These are phyloP conservation scores for Platyscelio sp. DNA, from an alignment of 2,888 invertebrate genomes.

Conservation along the genomic window DNA sequence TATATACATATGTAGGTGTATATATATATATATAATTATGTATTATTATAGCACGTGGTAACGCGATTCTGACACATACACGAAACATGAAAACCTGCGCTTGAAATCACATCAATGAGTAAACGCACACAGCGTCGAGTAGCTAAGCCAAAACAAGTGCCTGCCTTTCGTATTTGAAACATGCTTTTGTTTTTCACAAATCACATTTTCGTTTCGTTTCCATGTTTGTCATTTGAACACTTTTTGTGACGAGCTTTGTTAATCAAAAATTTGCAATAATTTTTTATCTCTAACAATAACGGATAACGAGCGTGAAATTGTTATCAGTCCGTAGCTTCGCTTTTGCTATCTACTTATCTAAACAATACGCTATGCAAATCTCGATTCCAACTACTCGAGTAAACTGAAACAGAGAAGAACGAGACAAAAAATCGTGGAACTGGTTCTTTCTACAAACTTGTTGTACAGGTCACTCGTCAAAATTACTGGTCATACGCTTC, in stretches of 20 bases:
- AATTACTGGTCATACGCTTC: constrained; percentile 47
- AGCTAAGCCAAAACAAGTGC: constrained; percentile 67
- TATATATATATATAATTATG: constrained; percentile 77
- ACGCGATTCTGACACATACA: constrained; percentile 83
- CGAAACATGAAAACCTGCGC: constrained; percentile 82
- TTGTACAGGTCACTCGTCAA: constrained; percentile 50
- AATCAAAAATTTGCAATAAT: constrained; percentile 8
- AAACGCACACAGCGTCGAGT: constrained; percentile 73
- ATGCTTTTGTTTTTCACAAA: constrained; percentile 27
- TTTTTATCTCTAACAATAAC: constrained; percentile 15
- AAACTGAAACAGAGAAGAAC: neutral
- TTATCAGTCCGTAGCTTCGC: constrained; percentile 24
- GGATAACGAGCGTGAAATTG: constrained; percentile 31
- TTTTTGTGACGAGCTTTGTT: constrained; percentile 27
- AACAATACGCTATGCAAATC: constrained; percentile 7
- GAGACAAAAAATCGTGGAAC: neutral
- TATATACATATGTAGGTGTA: too few species aligned
- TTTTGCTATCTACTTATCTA: constrained; percentile 43
- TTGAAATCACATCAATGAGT: constrained; percentile 84
- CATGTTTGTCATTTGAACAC: too few species aligned
- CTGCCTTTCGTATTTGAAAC: constrained; percentile 51
- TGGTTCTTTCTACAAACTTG: constrained; percentile 22
- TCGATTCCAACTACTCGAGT: neutral
- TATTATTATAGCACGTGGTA: constrained; percentile 77
- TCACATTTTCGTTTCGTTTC: constrained; percentile 4